Evolutionary conservation across 1,140 invertebrate species (phyloP).

Genomic region (Caligus rogercresseyi): DNA sequence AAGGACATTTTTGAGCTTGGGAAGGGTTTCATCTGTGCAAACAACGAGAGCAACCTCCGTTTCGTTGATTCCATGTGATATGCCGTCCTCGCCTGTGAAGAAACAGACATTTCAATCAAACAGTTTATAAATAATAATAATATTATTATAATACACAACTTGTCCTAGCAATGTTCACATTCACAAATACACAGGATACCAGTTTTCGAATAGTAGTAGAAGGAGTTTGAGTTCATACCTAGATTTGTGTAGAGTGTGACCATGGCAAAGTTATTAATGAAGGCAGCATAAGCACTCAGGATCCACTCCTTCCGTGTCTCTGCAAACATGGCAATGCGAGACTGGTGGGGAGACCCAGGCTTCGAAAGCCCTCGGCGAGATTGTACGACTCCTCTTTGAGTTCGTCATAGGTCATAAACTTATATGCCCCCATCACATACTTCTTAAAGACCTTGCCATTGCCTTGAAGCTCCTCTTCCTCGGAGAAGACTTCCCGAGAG

Average conservation of each 20-base stretch:
- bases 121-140: too few species aligned
- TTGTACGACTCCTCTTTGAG: conserved; percentile 48
- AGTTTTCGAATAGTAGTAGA: too few species aligned
- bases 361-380: conserved; percentile 34
- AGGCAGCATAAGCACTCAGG: conserved; percentile 34
- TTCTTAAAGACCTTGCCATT: conserved; percentile 91
- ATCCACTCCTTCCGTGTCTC: conserved; percentile 44
- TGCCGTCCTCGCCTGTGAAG: conserved; percentile 2
- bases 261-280: conserved; percentile 23
- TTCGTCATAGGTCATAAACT: conserved; percentile 66
- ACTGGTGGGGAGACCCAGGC: conserved; percentile 30
- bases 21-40: not conserved
- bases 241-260: conserved; percentile 26
- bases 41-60: conserved; percentile 2
- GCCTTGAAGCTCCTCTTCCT: conserved; percentile 77
- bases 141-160: too few species aligned
- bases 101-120: too few species aligned
- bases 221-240: too few species aligned
- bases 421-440: conserved; percentile 61
- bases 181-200: too few species aligned
- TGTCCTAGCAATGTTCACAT: too few species aligned
- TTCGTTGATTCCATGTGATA: conserved; percentile 15
- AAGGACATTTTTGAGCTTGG: conserved; percentile 1
- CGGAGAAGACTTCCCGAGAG: conserved; percentile 67
- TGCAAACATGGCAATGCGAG: conserved; percentile 37